Evolutionary conservation across 2,888 invertebrate species (phyloP), one percentile per base, ranked within the genome.

Genomic region (Drosophila cracens): DNA sequence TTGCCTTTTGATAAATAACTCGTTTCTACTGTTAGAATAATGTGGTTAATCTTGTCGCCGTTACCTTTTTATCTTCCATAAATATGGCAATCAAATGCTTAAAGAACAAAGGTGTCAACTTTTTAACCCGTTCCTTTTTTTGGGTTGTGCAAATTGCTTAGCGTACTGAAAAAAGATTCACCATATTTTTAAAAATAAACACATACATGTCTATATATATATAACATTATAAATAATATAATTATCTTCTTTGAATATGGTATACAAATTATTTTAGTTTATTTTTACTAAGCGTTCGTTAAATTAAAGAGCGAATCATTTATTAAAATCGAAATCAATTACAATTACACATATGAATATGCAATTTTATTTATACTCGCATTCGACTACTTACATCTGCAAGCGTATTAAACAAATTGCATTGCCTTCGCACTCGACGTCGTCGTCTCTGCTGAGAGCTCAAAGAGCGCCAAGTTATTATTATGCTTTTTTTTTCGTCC

Each of bases 21-120:
- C 67, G 89, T 89, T 84, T 67, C 29, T 46, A 70, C 87, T 82
- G 87, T 87, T 90, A 78, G 89, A 74, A 78, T 79, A 82, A 89
- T 87, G 87, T 90, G 87, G 87, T 87, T 87, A 90, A 87, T 87
- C 90, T 87, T 90, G 90, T 87, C 89, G 87, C 90, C 82, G 89
- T 89, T 86, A 88, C 87, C 85, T 84, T 87, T 85, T 87, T 84
- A 87, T 89, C 87, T 87, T 65, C 58, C 85, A 82, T 80, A 87
- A 87, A 87, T 84, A 87, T 89, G 87, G 90, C 90, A 90, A 87
- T 87, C 85, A 90, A 87, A 89, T 90, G 76, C 90, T 87, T 76
- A 29, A 77, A 38, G 74, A 76, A 85, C 76, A 84, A 84, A 84
- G 86, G 87, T 89, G 87, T 79, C 87, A 89, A 83, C 78, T 78